Conservation (phyloP, 2,113 vertebrate species). For the Motacilla tschutschensis region DNA sequence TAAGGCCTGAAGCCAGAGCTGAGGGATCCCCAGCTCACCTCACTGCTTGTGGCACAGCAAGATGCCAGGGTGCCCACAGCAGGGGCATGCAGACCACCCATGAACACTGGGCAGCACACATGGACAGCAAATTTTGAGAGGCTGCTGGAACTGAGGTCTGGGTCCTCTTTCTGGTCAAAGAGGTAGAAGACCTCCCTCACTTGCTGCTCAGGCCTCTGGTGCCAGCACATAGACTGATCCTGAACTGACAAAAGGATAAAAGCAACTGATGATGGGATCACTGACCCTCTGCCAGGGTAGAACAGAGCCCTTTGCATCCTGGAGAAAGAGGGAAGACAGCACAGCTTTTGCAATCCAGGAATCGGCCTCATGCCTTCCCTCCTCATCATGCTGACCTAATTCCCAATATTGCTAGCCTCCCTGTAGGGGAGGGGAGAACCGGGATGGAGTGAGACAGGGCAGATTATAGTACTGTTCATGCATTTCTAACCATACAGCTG, state of each 20-base stretch:
- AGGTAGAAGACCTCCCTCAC: not conserved
- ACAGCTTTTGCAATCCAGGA: not conserved
- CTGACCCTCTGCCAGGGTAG: not conserved
- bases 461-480: not conserved
- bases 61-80: not conserved
- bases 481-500: not conserved
- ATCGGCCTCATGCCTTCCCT: not conserved
- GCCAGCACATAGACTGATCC: not conserved
- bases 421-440: fast-evolving
- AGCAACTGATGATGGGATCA: not conserved
- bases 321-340: not conserved
- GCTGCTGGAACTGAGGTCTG: not conserved
- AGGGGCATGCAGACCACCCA: not conserved
- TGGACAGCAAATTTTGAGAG: not conserved
- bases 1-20: not conserved
- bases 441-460: not conserved
- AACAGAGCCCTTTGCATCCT: not conserved
- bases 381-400: not conserved
- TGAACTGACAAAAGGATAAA: not conserved
- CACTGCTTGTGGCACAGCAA: not conserved
- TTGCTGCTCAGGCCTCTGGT: not conserved
- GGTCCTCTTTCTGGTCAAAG: not conserved
- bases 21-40: not conserved
- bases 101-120: not conserved
- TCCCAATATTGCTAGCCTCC: not conserved